Percentiles rank a stretch among this genome's conserved stretches.
phyloP scores from a whole-genome alignment of 2,113 vertebrate genomes.

The Pygoscelis antarcticus region DNA sequence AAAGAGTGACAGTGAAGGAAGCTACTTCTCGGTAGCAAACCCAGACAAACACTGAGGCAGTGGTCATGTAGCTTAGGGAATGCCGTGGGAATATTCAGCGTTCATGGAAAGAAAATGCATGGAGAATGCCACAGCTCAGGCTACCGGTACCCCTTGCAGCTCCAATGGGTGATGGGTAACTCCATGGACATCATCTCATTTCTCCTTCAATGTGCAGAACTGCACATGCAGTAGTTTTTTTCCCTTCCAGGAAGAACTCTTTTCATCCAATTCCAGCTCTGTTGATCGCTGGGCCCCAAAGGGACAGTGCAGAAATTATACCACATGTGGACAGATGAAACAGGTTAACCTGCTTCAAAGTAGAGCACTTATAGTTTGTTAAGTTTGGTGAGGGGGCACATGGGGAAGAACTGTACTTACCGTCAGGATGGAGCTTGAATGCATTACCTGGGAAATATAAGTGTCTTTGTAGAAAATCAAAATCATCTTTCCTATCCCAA shows the following conservation, averaged over 20 bases:
- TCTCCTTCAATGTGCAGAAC: neutral
- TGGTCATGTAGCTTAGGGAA: neutral
- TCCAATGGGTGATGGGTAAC: neutral
- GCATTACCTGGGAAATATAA: neutral
- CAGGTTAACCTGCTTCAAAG: slow-evolving; percentile 3
- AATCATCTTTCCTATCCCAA: neutral
- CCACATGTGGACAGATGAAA: slow-evolving; percentile 12
- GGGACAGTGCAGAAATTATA: neutral
- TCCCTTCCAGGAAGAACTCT: neutral
- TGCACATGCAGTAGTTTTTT: neutral
- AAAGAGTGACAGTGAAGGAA: neutral
- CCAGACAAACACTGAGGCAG: neutral
- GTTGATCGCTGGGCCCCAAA: neutral
- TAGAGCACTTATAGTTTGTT: neutral
- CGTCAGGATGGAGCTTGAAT: neutral
- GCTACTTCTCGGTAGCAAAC: neutral
- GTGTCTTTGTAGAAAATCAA: slow-evolving; percentile 3
- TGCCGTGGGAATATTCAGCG: neutral
- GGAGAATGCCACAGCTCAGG: neutral
- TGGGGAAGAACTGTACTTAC: neutral
- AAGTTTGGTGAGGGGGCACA: neutral
- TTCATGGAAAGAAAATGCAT: neutral
- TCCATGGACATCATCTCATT: neutral
- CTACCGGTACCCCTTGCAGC: neutral
- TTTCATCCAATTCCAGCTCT: neutral